These are phyloP conservation scores for Pyrrhosoma nymphula DNA, from an alignment of 2,888 invertebrate genomes.

Conservation along the genomic window DNA sequence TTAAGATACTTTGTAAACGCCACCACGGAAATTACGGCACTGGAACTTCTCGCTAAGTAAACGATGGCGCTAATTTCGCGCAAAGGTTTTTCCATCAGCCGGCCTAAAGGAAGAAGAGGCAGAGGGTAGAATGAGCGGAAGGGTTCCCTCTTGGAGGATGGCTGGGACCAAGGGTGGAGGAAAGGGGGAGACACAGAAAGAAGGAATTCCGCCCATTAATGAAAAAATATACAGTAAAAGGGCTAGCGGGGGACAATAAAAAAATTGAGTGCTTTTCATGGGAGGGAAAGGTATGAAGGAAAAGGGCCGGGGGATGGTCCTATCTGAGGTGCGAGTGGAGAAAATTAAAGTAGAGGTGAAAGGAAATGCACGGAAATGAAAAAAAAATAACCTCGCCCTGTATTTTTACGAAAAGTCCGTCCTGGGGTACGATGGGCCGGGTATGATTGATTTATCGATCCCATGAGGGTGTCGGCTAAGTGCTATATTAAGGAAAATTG, in stretches of 20 bases:
- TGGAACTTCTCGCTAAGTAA: no score
- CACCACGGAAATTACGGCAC: no score
- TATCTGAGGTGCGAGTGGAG: not conserved
- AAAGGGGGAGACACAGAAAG: not conserved
- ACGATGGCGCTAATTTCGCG: no score
- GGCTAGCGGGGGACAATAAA: not conserved
- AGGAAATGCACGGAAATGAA: conserved; percentile 23
- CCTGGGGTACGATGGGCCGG: not conserved
- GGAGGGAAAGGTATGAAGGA: not conserved
- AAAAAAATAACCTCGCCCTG: not conserved
- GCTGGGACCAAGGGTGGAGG: not conserved
- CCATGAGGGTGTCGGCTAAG: conserved; percentile 17
- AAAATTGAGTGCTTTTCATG: not conserved
- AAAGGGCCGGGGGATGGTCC: not conserved
- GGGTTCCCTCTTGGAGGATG: no score
- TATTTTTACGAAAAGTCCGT: not conserved
- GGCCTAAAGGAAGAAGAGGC: no score
- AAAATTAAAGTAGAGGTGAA: not conserved
- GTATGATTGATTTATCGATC: conserved; percentile 63
- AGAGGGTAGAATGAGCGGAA: no score
- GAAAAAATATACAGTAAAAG: not conserved
- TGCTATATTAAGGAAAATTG: conserved; percentile 65
- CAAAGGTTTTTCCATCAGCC: no score
- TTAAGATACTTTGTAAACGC: no score
- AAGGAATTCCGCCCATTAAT: conserved; percentile 26